phyloP scores from a whole-genome alignment of 2,888 invertebrate genomes.

The Erebia aethiops region DNA sequence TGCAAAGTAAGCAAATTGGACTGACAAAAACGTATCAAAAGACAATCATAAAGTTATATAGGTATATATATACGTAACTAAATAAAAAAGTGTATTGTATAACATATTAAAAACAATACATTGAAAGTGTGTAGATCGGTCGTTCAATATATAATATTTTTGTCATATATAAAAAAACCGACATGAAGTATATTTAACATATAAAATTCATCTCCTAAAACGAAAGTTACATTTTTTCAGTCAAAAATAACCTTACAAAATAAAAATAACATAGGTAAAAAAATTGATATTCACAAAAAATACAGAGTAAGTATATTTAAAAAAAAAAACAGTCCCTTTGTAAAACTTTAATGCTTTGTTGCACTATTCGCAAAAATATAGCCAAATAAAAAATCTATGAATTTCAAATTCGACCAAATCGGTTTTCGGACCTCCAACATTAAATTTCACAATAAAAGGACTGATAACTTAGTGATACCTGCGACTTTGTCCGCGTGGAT shows the following conservation, averaged over 20 bases:
- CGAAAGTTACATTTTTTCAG: not conserved
- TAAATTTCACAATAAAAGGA: too few relatives aligned
- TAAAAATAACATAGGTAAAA: not conserved
- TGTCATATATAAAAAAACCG: too few relatives aligned
- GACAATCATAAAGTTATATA: not conserved
- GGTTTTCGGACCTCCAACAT: too few relatives aligned
- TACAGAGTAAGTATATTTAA: too few relatives aligned
- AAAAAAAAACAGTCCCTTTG: too few relatives aligned
- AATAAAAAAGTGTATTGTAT: not conserved
- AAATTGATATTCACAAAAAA: not conserved
- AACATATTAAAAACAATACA: not conserved
- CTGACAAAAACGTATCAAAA: not conserved
- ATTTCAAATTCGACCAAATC: too few relatives aligned
- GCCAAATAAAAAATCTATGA: not conserved
- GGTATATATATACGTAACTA: not conserved
- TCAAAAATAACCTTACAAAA: not conserved
- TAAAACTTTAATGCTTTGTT: not conserved
- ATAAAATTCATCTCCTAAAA: too few relatives aligned
- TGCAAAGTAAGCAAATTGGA: constrained; percentile 23
- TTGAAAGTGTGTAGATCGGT: too few relatives aligned
- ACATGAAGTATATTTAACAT: too few relatives aligned
- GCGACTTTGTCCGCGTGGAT: not conserved
- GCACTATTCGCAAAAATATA: not conserved
- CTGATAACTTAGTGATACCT: too few relatives aligned
- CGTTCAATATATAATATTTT: too few relatives aligned